Evolutionary conservation across 2,797 vertebrate species (phyloP), one percentile per base, ranked within the genome.

Genomic region (Prionace glauca): DNA sequence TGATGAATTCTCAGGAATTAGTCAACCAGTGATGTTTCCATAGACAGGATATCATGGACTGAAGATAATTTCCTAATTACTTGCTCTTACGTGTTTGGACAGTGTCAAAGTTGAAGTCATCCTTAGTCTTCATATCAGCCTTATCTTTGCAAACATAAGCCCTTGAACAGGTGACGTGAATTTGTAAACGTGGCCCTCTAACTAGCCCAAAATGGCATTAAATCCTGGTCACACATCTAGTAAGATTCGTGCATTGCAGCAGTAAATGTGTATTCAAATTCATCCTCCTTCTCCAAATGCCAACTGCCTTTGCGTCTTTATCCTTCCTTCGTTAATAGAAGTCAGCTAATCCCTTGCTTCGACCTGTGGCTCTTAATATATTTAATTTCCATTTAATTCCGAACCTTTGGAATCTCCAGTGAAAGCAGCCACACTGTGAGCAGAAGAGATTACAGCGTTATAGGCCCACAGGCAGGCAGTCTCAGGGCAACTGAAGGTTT

Each of bases 381-480:
- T 95, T 77, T 94, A 94, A 95, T 74, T 95, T 56, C 69, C 71
- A 95, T 95, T 95, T 95, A 95, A 74, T 94, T 95, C 93, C 41
- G 0, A 60, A n/a, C 93, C n/a, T 41, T 69, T 24, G 36, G 18
- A 45, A 45, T 45, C 81, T 84, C 81, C 90, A 69, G 62, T 41
- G n/a, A 92, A 69, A 92, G 62, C 56, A 69, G 62, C 41, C 62
- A 22, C 65, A 41, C n/a, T 16, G 62, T 20, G n/a, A 36, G 90
- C 62, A 69, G 62, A 65, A 56, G 20, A 92, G 90, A 92, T 69
- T 92, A 92, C 62, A 92, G 90, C 65, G 24, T 36, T 41, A 24
- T 20, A 41, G 62, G n/a, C n/a, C 65, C n/a, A 92, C n/a, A 22
- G 62, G 14, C 88, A n/a, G 84, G 26, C 24, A 88, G 50, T 11